These are phyloP conservation scores for Drosophila watanabei DNA, from an alignment of 1,140 invertebrate species.

Conservation along the genomic window DNA sequence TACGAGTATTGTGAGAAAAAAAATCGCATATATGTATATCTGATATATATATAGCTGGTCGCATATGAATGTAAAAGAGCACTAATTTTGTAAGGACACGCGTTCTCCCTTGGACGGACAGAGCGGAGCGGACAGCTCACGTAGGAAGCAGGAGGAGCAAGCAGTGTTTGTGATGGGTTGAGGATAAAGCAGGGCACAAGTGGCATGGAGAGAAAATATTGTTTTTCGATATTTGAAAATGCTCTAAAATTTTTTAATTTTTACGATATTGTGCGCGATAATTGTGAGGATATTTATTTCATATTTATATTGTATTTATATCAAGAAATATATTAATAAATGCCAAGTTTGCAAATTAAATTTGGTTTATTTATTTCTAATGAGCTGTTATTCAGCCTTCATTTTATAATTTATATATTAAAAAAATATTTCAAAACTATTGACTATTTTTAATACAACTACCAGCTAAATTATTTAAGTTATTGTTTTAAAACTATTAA, in stretches of 20 bases:
- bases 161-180: neutral
- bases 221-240: neutral
- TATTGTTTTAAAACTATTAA: neutral
- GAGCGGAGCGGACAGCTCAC: slow-evolving; percentile 14
- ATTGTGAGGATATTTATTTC: too few relatives aligned
- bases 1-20: slow-evolving; percentile 62
- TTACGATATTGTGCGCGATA: too few relatives aligned
- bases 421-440: too few relatives aligned
- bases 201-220: slow-evolving; percentile 3
- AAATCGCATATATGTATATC: slow-evolving; percentile 44
- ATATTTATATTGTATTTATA: too few relatives aligned
- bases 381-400: neutral
- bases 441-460: neutral
- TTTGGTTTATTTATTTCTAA: neutral
- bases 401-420: neutral
- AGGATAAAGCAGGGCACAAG: neutral
- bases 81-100: slow-evolving; percentile 83
- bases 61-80: slow-evolving; percentile 68
- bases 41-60: slow-evolving; percentile 38
- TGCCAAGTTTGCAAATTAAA: too few relatives aligned
- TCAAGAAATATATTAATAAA: too few relatives aligned
- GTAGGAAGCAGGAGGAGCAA: slow-evolving; percentile 16
- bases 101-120: slow-evolving; percentile 59
- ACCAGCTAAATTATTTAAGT: neutral
- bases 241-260: too few relatives aligned